These are phyloP conservation scores for Petrocephalus zakoni DNA, from an alignment of 2,113 vertebrate genomes.

Conservation along the genomic window DNA sequence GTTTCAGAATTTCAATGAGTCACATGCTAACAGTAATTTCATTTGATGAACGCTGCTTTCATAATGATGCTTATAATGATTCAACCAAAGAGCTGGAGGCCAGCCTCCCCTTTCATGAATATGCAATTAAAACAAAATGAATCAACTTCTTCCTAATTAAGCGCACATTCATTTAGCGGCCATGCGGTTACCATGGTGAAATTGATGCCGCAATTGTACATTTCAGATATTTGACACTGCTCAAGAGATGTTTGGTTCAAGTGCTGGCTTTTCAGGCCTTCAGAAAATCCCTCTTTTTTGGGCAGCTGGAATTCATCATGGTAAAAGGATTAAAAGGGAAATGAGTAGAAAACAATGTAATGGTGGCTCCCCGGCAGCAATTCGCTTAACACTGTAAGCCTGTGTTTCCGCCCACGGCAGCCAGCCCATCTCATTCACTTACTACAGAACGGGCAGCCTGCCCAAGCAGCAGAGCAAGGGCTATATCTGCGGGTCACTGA, in stretches of 20 bases:
- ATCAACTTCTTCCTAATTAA: constrained; percentile 16
- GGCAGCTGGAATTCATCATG: not conserved
- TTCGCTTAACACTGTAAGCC: not conserved
- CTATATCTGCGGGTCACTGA: not conserved
- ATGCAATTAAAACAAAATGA: constrained; percentile 17
- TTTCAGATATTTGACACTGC: not conserved
- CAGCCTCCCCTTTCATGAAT: constrained; percentile 1
- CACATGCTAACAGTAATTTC: not conserved
- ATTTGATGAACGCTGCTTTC: not conserved
- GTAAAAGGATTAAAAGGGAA: constrained; percentile 7
- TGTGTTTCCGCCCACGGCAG: not conserved
- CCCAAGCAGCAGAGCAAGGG: not conserved
- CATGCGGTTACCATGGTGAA: constrained; percentile 13
- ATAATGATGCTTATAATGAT: constrained; percentile 1
- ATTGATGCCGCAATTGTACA: not conserved
- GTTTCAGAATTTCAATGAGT: not conserved
- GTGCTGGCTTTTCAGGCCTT: not conserved
- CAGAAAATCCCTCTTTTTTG: not conserved
- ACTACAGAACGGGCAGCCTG: not conserved
- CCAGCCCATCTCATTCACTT: not conserved
- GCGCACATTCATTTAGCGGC: not conserved
- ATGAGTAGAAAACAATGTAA: constrained; percentile 7
- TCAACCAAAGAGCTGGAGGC: not conserved
- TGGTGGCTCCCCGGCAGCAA: not conserved
- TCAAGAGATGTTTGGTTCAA: not conserved